These are phyloP conservation scores for Capitulum mitella DNA, from an alignment of 2,888 invertebrate genomes.

Conservation along the genomic window DNA sequence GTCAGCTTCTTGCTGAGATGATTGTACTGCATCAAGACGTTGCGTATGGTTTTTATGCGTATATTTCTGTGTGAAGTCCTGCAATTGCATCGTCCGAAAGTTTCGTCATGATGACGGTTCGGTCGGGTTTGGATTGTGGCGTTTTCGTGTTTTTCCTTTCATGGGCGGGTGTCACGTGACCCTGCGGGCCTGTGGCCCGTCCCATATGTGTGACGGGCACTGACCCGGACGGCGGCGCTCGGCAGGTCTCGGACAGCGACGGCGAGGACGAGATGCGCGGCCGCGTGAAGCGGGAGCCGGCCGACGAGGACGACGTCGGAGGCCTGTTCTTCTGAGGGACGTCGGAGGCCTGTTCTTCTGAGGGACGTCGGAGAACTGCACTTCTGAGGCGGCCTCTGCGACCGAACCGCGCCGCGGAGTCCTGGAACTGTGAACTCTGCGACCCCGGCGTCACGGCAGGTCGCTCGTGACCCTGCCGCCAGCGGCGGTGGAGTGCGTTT, in stretches of 20 bases:
- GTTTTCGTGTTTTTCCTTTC: neutral
- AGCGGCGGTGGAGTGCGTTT: too few relatives aligned
- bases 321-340: constrained; percentile 23
- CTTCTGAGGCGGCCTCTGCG: neutral
- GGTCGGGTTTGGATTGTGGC: too few relatives aligned
- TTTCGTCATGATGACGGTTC: too few relatives aligned
- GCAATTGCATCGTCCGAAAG: neutral
- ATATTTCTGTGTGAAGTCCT: neutral
- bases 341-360: constrained; percentile 8
- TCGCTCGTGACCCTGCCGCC: too few relatives aligned
- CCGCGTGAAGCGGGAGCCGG: constrained; percentile 33
- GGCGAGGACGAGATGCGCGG: constrained; percentile 15
- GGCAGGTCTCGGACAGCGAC: constrained; percentile 28
- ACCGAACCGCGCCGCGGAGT: neutral
- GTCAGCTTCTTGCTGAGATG: too few relatives aligned
- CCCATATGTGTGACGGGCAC: neutral
- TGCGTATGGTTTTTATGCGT: neutral
- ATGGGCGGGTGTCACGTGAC: too few relatives aligned
- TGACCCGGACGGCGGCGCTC: neutral
- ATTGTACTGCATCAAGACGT: too few relatives aligned
- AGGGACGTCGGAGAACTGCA: constrained; percentile 14
- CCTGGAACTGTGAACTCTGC: too few relatives aligned
- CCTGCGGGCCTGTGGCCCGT: neutral
- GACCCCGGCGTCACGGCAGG: too few relatives aligned
- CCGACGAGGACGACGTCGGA: constrained; percentile 25